These are phyloP conservation scores for Dendroctonus ponderosae DNA, from an alignment of 1,140 invertebrate species.

Conservation along the genomic window DNA sequence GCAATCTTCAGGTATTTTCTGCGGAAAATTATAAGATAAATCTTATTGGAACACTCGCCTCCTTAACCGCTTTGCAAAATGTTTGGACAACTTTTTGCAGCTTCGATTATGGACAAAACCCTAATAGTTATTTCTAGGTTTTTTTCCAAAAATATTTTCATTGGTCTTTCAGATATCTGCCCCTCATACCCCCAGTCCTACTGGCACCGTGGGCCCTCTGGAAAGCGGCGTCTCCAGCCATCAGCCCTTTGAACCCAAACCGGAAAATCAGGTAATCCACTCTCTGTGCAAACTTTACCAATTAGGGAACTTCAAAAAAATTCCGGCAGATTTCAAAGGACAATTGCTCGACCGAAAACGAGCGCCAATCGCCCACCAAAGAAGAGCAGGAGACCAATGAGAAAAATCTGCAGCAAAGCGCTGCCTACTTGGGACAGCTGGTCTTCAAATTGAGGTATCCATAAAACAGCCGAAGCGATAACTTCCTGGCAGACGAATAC, in stretches of 20 bases:
- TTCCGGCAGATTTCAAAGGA: slow-evolving; percentile 50
- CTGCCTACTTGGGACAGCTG: slow-evolving; percentile 72
- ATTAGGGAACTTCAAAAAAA: background rate
- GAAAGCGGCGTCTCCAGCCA: slow-evolving; percentile 49
- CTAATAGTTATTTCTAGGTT: too few species aligned
- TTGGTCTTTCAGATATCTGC: slow-evolving; percentile 47
- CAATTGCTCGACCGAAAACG: slow-evolving; percentile 54
- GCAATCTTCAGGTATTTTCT: too few species aligned
- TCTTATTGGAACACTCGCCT: too few species aligned
- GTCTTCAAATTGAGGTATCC: slow-evolving; percentile 77
- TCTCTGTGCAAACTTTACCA: slow-evolving; percentile 45
- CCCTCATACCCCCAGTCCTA: slow-evolving; percentile 48
- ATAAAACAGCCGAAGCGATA: background rate
- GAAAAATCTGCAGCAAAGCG: slow-evolving; percentile 60
- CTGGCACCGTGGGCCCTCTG: slow-evolving; percentile 43
- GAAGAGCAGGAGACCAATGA: slow-evolving; percentile 63
- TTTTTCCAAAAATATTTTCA: too few species aligned
- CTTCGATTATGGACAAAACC: too few species aligned
- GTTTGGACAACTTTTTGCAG: too few species aligned
- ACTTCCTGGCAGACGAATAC: too few species aligned
- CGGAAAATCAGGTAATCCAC: slow-evolving; percentile 47
- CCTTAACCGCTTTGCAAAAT: too few species aligned
- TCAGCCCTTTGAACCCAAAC: slow-evolving; percentile 44
- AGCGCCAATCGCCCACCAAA: slow-evolving; percentile 55
- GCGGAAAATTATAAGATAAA: too few species aligned